These are phyloP conservation scores for Heliconius congener DNA, from an alignment of 1,140 invertebrate genomes.

Conservation along the genomic window DNA sequence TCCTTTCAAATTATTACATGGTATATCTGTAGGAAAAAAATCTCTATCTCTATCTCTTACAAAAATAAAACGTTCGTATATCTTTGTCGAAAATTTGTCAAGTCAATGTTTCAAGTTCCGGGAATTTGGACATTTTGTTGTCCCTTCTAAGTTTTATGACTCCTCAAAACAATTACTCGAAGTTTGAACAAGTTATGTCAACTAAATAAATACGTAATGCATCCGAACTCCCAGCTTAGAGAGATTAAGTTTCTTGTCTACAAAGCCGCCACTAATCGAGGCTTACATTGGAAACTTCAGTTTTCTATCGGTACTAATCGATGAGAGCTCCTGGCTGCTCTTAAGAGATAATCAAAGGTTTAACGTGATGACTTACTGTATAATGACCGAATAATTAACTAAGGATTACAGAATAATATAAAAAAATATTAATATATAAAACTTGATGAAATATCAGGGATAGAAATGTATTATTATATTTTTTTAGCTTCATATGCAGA, in stretches of 20 bases:
- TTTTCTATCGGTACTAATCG: conserved; percentile 25
- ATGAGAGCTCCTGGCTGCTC: conserved; percentile 14
- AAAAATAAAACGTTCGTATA: conserved; percentile 5
- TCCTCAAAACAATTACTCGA: conserved; percentile 32
- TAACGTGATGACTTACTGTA: not conserved
- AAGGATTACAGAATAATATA: not conserved
- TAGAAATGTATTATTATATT: too few relatives aligned
- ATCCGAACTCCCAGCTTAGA: conserved; percentile 26
- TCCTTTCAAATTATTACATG: too few relatives aligned
- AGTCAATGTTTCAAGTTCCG: conserved; percentile 3
- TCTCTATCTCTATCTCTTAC: not conserved
- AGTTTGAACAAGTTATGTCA: conserved; percentile 29
- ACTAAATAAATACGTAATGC: conserved; percentile 41
- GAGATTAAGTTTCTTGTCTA: conserved; percentile 32
- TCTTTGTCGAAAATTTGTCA: conserved; percentile 2
- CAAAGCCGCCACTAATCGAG: conserved; percentile 37
- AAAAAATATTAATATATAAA: not conserved
- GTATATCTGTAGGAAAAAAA: not conserved
- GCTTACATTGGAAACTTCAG: conserved; percentile 26
- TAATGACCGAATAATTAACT: conserved; percentile 1
- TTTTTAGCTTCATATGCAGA: too few relatives aligned
- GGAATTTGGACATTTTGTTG: not conserved
- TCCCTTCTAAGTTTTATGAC: conserved; percentile 15
- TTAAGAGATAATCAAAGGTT: conserved; percentile 19
- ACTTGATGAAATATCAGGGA: not conserved